Conservation (phyloP, 2,113 vertebrate genomes). For the Heterotis niloticus region DNA sequence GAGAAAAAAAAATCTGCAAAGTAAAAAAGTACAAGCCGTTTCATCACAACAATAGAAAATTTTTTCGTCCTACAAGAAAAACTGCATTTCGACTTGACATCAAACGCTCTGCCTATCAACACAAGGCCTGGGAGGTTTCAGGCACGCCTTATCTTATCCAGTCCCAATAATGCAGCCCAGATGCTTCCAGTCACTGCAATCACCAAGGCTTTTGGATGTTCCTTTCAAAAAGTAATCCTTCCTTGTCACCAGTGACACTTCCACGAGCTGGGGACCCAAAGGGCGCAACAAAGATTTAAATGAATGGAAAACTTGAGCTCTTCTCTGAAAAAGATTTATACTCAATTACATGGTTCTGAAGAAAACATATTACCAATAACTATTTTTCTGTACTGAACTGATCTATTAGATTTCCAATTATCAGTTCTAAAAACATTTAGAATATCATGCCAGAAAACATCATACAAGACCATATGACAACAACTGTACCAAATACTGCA, state of each 20-base stretch:
- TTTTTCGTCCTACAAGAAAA: not conserved
- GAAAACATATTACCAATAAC: too few species aligned
- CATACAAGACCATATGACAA: too few species aligned
- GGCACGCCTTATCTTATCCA: conserved; percentile 32
- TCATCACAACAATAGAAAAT: conserved; percentile 14
- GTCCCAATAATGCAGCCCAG: conserved; percentile 21
- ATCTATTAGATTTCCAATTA: too few species aligned
- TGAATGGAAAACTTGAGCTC: not conserved
- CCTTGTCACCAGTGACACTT: conserved; percentile 9
- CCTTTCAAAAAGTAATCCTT: not conserved
- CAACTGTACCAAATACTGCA: too few species aligned
- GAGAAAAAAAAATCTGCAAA: not conserved
- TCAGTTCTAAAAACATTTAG: too few species aligned
- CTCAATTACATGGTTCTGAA: too few species aligned
- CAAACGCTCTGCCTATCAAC: conserved; percentile 30
- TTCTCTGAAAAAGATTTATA: too few species aligned
- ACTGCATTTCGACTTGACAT: conserved; percentile 21
- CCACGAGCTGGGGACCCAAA: not conserved
- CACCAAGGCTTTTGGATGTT: conserved; percentile 26
- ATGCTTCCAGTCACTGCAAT: conserved; percentile 21
- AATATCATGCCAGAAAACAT: too few species aligned
- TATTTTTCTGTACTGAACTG: too few species aligned
- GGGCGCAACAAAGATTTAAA: not conserved
- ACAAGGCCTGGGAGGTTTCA: conserved; percentile 26
- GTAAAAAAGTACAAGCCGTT: conserved; percentile 18